Evolutionary conservation across 2,797 vertebrate genomes (phyloP).

Genomic region (Aulostomus chinensis): DNA sequence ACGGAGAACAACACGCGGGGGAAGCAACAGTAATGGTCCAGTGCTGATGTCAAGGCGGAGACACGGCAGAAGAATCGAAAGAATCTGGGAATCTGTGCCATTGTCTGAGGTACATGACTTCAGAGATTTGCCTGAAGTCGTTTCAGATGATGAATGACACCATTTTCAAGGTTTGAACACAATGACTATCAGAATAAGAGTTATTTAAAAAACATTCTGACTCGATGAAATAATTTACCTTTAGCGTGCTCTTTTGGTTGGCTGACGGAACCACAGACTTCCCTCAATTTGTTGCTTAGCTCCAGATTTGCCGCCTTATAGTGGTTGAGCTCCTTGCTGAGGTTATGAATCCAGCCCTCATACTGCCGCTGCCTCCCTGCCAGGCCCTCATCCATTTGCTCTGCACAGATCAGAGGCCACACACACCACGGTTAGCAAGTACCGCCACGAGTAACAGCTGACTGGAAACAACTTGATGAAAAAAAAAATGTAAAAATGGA

Average conservation of each 20-base stretch:
- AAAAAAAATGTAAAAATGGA: no score
- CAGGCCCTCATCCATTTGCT: constrained; percentile 91
- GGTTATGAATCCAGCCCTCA: constrained; percentile 88
- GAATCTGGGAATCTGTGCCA: background rate
- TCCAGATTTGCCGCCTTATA: constrained; percentile 88
- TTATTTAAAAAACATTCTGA: background rate
- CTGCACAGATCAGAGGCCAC: constrained; percentile 60
- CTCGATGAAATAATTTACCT: constrained; percentile 52
- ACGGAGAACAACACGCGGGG: no score
- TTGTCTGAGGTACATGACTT: background rate
- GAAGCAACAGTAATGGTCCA: no score
- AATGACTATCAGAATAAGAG: background rate
- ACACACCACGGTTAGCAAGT: background rate
- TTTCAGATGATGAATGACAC: background rate
- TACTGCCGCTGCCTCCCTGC: constrained; percentile 90
- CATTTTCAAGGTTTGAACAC: background rate
- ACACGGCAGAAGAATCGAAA: no score
- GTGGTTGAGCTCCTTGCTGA: constrained; percentile 89
- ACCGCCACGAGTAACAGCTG: no score
- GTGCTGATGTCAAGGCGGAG: no score
- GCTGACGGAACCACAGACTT: constrained; percentile 56
- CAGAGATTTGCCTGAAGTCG: background rate
- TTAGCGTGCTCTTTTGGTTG: constrained; percentile 54
- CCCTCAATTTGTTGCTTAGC: constrained; percentile 83
- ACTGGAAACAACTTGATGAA: no score